A percentile compares a stretch with the other conserved stretches of the same genome.
phyloP scores from a whole-genome alignment of 2,113 vertebrate genomes.

The Entomyzon cyanotis region DNA sequence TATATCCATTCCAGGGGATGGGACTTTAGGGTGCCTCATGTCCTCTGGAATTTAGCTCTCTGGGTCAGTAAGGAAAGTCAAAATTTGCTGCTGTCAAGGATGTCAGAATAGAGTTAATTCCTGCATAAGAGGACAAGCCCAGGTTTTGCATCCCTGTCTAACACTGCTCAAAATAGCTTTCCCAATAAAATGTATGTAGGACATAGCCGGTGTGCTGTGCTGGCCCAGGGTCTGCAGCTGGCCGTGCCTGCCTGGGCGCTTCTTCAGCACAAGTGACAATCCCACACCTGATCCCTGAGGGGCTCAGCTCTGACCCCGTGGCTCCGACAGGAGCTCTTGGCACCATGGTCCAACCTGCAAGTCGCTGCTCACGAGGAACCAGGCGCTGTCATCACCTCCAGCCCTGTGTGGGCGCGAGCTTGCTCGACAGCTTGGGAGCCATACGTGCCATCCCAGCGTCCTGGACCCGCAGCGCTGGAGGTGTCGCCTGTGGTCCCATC shows the following conservation, averaged over 20 bases:
- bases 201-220: accelerated
- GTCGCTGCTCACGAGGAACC: accelerated
- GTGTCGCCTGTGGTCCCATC: neutral
- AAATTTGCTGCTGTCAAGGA: neutral
- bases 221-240: neutral
- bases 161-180: neutral
- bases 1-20: neutral
- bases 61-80: neutral
- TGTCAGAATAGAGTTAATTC: neutral
- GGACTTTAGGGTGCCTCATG: neutral
- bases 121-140: neutral
- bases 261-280: neutral
- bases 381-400: accelerated
- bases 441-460: neutral
- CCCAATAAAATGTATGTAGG: neutral
- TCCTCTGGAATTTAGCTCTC: neutral
- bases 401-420: accelerated
- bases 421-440: neutral
- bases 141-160: neutral
- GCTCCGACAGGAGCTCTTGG: neutral
- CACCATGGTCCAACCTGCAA: accelerated
- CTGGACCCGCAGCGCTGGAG: neutral
- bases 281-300: neutral
- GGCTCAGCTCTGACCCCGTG: neutral
- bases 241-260: accelerated